A percentile compares a stretch with the other conserved stretches of the same genome.
Conservation (phyloP, 2,888 invertebrate genomes). For the Pristionchus fissidentatus region DNA sequence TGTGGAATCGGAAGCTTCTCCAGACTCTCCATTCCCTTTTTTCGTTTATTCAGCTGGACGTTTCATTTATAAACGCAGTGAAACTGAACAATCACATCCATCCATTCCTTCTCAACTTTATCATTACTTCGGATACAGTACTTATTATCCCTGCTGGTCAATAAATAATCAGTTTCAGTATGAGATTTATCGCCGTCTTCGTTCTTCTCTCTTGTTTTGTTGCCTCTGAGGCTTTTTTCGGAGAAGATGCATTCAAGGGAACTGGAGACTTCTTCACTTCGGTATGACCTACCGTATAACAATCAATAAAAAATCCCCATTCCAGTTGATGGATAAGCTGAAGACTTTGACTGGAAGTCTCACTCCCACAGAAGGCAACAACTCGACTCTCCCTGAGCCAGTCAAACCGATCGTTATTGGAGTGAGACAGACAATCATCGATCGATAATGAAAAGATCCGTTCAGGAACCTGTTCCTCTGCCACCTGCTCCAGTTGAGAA, state of each 20-base stretch:
- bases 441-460: background rate
- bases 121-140: too few relatives aligned
- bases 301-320: background rate
- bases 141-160: too few relatives aligned
- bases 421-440: background rate
- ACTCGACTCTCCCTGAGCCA: constrained; percentile 12
- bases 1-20: constrained; percentile 21
- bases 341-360: constrained; percentile 23
- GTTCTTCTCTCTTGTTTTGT: constrained; percentile 13
- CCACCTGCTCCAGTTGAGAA: constrained; percentile 8
- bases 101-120: background rate
- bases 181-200: constrained; percentile 23
- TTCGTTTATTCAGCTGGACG: background rate
- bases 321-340: constrained; percentile 34
- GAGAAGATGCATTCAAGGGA: constrained; percentile 9
- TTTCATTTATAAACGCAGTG: background rate
- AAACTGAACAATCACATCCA: background rate
- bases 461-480: background rate
- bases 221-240: constrained; percentile 22
- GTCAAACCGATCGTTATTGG: background rate
- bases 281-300: background rate
- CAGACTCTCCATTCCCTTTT: background rate
- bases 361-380: background rate
- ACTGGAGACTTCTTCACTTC: constrained; percentile 28
- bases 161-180: constrained; percentile 11